phyloP scores from a whole-genome alignment of 2,113 vertebrate genomes.

The Suricata suricatta region DNA sequence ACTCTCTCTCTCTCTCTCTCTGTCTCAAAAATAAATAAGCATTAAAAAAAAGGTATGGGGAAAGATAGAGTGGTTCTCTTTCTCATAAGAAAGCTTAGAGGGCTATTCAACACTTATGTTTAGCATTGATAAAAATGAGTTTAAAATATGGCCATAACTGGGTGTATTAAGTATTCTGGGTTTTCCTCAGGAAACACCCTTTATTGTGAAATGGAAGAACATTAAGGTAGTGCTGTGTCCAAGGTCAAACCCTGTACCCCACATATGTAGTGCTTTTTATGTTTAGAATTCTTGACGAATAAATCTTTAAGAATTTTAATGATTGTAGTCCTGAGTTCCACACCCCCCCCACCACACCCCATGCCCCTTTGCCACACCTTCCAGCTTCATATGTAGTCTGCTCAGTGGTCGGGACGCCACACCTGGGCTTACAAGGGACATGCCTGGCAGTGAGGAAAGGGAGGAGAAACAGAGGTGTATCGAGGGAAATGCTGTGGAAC shows the following conservation, averaged over 20 bases:
- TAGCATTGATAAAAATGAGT: not conserved
- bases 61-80: not conserved
- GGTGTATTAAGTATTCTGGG: fast-evolving
- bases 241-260: not conserved
- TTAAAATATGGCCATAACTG: not conserved
- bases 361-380: not conserved
- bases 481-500: not conserved
- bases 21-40: too few species aligned
- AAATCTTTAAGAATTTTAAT: not conserved
- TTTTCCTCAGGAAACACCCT: not conserved
- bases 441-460: too few species aligned
- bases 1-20: too few species aligned
- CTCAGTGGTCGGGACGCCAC: not conserved
- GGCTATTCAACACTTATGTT: not conserved
- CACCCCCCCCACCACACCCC: not conserved
- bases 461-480: not conserved
- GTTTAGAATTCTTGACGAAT: not conserved
- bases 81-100: not conserved
- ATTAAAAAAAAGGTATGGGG: not conserved
- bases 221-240: too few species aligned
- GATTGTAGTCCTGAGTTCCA: not conserved
- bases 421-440: not conserved
- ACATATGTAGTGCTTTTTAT: not conserved
- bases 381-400: not conserved
- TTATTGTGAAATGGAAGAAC: not conserved